Evolutionary conservation across 2,797 vertebrate genomes (phyloP).

Genomic region (Rhinella marina): DNA sequence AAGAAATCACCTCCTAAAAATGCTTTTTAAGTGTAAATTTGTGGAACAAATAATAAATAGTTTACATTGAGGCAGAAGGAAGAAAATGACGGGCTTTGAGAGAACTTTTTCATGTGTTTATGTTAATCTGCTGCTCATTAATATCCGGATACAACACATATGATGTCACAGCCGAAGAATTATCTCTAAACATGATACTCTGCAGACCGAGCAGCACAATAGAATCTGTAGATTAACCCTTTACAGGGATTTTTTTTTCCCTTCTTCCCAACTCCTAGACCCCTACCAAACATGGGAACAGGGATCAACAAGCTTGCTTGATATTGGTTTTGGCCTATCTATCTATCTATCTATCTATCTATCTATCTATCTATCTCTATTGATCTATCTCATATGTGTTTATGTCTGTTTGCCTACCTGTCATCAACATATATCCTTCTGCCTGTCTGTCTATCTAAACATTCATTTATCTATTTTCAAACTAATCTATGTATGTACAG

Average conservation of each 20-base stretch:
- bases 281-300: too few relatives aligned
- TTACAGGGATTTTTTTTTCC: not conserved
- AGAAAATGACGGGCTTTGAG: not conserved
- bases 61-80: not conserved
- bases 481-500: too few relatives aligned
- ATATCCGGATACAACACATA: not conserved
- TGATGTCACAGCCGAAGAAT: not conserved
- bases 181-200: not conserved
- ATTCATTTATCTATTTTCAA: too few relatives aligned
- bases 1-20: not conserved
- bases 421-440: too few relatives aligned
- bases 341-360: too few relatives aligned
- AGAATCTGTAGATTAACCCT: not conserved
- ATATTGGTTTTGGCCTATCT: too few relatives aligned
- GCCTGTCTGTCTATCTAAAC: too few relatives aligned
- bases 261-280: too few relatives aligned
- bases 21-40: constrained; percentile 38
- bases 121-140: not conserved
- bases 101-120: not conserved
- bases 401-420: too few relatives aligned
- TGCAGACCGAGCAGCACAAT: not conserved
- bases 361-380: too few relatives aligned
- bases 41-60: constrained; percentile 19
- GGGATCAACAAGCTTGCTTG: too few relatives aligned
- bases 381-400: too few relatives aligned